phyloP scores from a whole-genome alignment of 2,797 vertebrate species.

The Pantherophis vulpinus region DNA sequence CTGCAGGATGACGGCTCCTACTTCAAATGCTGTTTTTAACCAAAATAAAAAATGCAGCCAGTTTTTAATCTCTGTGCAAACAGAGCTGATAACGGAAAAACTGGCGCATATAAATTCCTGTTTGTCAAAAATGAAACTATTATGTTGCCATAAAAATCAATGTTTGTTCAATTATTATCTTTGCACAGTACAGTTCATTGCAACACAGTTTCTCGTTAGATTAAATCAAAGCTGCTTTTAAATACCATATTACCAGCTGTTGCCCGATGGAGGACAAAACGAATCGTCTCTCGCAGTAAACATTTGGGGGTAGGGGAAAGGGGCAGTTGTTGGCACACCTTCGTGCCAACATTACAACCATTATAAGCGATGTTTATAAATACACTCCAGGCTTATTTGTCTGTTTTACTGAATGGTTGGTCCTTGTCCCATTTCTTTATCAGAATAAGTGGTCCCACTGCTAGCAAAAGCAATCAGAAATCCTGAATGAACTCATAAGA shows the following conservation, averaged over 20 bases:
- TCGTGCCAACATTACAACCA: conserved; percentile 65
- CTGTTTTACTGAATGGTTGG: conserved; percentile 57
- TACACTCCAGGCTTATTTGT: conserved; percentile 46
- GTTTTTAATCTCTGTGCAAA: conserved; percentile 38
- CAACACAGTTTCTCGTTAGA: conserved; percentile 74
- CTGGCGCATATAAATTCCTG: conserved; percentile 71
- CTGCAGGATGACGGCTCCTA: conserved; percentile 5
- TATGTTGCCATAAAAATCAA: conserved; percentile 78
- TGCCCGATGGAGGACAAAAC: conserved; percentile 67
- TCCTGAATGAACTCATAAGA: conserved; percentile 11
- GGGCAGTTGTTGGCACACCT: conserved; percentile 59
- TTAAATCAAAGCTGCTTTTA: conserved; percentile 76
- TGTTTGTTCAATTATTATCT: conserved; percentile 77
- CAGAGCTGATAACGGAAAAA: conserved; percentile 63
- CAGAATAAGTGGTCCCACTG: conserved; percentile 20
- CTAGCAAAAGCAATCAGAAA: conserved; percentile 33
- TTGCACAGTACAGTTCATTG: conserved; percentile 63
- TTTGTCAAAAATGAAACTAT: conserved; percentile 74
- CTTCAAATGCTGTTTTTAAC: conserved; percentile 11
- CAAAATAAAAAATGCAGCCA: conserved; percentile 24
- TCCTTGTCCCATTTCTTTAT: conserved; percentile 37
- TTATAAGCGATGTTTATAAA: conserved; percentile 65
- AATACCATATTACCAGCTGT: conserved; percentile 79
- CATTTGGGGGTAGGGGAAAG: conserved; percentile 37
- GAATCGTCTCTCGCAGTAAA: conserved; percentile 65